A percentile compares a stretch with the other conserved stretches of the same genome.
Evolutionary conservation across 2,888 invertebrate species (phyloP).

Genomic region (Silvanus unidentatus): DNA sequence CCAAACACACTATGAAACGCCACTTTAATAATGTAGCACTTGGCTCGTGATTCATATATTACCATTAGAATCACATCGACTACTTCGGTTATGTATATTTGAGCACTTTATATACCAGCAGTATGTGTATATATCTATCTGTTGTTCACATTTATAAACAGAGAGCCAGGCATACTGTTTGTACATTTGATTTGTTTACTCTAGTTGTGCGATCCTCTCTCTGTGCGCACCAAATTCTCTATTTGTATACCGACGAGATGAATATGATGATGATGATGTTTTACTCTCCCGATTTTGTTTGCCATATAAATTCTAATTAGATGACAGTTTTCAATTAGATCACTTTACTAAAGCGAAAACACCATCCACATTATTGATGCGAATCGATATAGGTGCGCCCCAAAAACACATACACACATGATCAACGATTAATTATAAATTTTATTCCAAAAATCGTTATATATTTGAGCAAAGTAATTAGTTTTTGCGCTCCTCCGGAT

Average conservation of each 20-base stretch:
- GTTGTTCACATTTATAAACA: too few species aligned
- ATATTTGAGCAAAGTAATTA: too few species aligned
- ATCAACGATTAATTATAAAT: too few species aligned
- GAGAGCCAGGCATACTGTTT: slow-evolving; percentile 1
- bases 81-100: slow-evolving; percentile 25
- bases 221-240: too few species aligned
- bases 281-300: not conserved
- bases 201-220: slow-evolving; percentile 10
- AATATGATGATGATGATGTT: slow-evolving; percentile 5
- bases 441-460: too few species aligned
- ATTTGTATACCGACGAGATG: too few species aligned
- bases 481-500: too few species aligned
- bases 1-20: slow-evolving; percentile 30
- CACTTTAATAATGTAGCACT: slow-evolving; percentile 36
- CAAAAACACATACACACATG: too few species aligned
- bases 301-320: slow-evolving; percentile 3
- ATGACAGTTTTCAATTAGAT: slow-evolving; percentile 1
- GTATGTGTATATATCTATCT: too few species aligned
- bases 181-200: slow-evolving; percentile 32
- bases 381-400: too few species aligned
- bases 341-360: not conserved
- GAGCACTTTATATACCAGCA: slow-evolving; percentile 18
- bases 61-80: slow-evolving; percentile 29
- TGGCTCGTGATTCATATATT: slow-evolving; percentile 35
- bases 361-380: too few species aligned